Evolutionary conservation across 2,113 vertebrate species (phyloP).

Genomic region (Stictonetta naevosa): DNA sequence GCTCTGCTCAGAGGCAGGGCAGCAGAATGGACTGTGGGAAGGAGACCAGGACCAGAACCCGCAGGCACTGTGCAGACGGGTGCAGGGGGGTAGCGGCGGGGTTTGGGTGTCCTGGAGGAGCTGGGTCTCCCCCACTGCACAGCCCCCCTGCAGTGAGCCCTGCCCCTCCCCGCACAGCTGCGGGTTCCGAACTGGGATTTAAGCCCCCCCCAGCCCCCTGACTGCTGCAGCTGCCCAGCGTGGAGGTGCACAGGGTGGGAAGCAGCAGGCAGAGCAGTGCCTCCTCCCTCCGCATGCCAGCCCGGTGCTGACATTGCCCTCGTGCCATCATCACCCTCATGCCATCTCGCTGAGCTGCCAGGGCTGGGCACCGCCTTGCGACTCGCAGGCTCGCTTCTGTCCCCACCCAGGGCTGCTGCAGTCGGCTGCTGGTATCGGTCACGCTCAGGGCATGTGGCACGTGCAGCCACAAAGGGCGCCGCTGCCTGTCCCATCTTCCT

Average conservation of each 20-base stretch:
- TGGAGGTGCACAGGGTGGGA: neutral
- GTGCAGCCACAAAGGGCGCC: neutral
- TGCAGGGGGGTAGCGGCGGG: neutral
- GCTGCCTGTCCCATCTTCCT: neutral
- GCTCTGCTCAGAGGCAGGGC: neutral
- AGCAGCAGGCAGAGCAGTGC: neutral
- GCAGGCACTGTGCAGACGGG: neutral
- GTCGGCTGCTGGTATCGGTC: neutral
- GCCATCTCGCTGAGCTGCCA: neutral
- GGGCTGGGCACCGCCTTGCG: neutral
- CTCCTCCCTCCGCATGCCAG: accelerated
- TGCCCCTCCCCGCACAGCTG: neutral
- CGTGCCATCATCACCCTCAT: neutral
- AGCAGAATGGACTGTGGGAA: neutral
- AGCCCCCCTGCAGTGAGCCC: neutral
- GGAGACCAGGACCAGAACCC: neutral
- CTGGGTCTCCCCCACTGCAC: neutral
- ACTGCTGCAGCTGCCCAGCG: neutral
- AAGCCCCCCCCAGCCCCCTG: neutral
- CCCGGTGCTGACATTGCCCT: neutral
- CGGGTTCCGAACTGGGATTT: neutral
- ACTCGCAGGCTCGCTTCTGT: neutral
- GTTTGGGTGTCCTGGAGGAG: neutral
- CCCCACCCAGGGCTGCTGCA: neutral
- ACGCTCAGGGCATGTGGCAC: accelerated